Evolutionary conservation across 2,888 invertebrate species (phyloP).

Genomic region (Diarsia brunnea): DNA sequence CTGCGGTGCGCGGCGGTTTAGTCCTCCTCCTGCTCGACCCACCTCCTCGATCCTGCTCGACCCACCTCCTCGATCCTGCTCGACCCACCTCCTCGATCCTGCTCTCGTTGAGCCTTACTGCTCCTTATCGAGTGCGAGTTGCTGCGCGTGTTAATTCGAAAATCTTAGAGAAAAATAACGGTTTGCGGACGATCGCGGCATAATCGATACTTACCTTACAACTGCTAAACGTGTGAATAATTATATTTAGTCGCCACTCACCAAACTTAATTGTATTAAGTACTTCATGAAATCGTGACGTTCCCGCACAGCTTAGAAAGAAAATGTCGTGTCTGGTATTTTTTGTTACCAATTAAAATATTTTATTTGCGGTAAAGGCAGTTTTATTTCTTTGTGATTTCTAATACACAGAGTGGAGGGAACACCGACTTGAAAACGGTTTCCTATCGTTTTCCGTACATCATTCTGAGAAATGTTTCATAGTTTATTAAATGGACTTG

Average conservation of each 20-base stretch:
- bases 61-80: not conserved
- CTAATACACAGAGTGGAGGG: not conserved
- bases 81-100: not conserved
- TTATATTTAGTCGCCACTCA: slow-evolving; percentile 7
- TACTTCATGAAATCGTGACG: slow-evolving; percentile 1
- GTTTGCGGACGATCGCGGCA: not conserved
- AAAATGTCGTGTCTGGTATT: slow-evolving; percentile 6
- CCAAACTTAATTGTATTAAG: slow-evolving; percentile 13
- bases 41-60: not conserved
- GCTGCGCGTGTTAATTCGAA: not conserved
- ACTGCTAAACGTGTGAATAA: slow-evolving; percentile 10
- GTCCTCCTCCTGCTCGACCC: too few relatives aligned
- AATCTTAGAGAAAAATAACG: not conserved
- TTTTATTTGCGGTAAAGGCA: slow-evolving; percentile 10
- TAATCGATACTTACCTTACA: not conserved
- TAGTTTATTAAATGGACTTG: too few relatives aligned
- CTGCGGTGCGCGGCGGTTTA: not conserved
- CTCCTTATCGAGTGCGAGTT: not conserved
- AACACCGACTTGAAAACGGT: too few relatives aligned
- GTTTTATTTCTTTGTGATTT: slow-evolving; percentile 37
- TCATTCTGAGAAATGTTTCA: too few relatives aligned
- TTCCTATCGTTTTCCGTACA: too few relatives aligned
- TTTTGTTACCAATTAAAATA: slow-evolving; percentile 59
- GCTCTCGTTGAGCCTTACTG: too few relatives aligned
- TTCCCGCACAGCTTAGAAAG: slow-evolving; percentile 1